A percentile compares a stretch with the other conserved stretches of the same genome.
These are phyloP conservation scores for Cryptoblepharus egeriae DNA, from an alignment of 2,797 vertebrate genomes.

Conservation along the genomic window DNA sequence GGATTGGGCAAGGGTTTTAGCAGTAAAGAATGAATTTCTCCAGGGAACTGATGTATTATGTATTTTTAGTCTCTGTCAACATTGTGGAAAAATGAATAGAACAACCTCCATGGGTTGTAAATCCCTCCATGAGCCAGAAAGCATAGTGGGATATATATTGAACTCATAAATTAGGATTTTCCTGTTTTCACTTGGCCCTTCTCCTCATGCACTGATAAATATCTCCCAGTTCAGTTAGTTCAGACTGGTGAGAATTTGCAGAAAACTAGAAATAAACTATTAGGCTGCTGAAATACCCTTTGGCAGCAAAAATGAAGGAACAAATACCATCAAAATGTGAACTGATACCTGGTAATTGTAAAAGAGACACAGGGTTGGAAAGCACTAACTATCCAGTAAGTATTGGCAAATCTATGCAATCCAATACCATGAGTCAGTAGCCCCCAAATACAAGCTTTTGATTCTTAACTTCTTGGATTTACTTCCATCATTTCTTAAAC, in stretches of 20 bases:
- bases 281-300: neutral
- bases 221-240: slow-evolving; percentile 30
- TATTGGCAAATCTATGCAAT: neutral
- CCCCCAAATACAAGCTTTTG: neutral
- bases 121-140: slow-evolving; percentile 45
- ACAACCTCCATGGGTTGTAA: slow-evolving; percentile 12
- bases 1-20: neutral
- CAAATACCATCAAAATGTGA: neutral
- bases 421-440: neutral
- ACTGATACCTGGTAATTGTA: neutral
- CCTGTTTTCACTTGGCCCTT: slow-evolving; percentile 50
- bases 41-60: slow-evolving; percentile 18
- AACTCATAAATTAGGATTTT: slow-evolving; percentile 51
- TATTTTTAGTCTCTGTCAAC: slow-evolving; percentile 21
- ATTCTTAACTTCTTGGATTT: neutral
- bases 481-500: neutral
- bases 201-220: slow-evolving; percentile 39
- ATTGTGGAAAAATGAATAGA: slow-evolving; percentile 25
- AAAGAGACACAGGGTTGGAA: neutral
- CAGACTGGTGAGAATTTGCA: neutral
- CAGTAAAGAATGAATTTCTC: slow-evolving; percentile 10
- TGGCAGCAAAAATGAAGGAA: slow-evolving; percentile 31
- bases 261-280: slow-evolving; percentile 2
- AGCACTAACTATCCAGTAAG: neutral
- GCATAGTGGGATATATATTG: slow-evolving; percentile 47